Percentiles rank a stretch among this genome's conserved stretches.
Conservation (phyloP, 1,140 invertebrate species). For the Dendrolimus punctatus region DNA sequence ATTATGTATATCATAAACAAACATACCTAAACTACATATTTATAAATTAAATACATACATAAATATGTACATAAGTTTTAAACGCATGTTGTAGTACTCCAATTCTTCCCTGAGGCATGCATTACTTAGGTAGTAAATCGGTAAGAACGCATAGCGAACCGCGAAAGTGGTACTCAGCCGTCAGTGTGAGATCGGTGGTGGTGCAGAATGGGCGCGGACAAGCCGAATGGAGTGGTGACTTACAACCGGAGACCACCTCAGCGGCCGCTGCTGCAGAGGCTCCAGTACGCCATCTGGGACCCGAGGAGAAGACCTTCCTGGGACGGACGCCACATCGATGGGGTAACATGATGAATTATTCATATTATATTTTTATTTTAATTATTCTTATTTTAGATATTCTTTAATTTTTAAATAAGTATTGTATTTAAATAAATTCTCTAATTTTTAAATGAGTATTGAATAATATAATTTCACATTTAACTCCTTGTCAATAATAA, state of each 20-base stretch:
- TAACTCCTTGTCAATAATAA: too few species aligned
- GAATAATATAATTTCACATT: too few species aligned
- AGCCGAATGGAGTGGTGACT: conserved; percentile 51
- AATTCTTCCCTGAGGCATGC: conserved; percentile 5
- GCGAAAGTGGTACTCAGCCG: conserved; percentile 3
- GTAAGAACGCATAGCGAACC: not conserved
- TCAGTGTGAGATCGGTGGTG: conserved; percentile 20
- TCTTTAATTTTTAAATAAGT: too few species aligned
- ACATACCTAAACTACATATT: too few species aligned
- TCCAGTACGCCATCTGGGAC: conserved; percentile 79
- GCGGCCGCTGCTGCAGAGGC: conserved; percentile 57
- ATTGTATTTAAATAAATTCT: too few species aligned
- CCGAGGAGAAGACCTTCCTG: conserved; percentile 76
- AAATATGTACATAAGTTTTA: too few species aligned
- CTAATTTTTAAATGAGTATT: too few species aligned
- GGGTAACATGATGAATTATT: conserved; percentile 73
- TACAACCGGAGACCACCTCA: conserved; percentile 52
- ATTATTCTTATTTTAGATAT: not conserved
- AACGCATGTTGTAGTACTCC: too few species aligned
- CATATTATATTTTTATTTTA: not conserved
- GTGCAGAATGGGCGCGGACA: conserved; percentile 51
- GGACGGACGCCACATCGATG: conserved; percentile 81
- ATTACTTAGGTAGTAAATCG: conserved; percentile 3
- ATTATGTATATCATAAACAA: too few species aligned
- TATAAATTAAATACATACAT: too few species aligned